Conservation (phyloP, 53 echinoderm and acorn worm genomes). For the Echinometra lucunter region DNA sequence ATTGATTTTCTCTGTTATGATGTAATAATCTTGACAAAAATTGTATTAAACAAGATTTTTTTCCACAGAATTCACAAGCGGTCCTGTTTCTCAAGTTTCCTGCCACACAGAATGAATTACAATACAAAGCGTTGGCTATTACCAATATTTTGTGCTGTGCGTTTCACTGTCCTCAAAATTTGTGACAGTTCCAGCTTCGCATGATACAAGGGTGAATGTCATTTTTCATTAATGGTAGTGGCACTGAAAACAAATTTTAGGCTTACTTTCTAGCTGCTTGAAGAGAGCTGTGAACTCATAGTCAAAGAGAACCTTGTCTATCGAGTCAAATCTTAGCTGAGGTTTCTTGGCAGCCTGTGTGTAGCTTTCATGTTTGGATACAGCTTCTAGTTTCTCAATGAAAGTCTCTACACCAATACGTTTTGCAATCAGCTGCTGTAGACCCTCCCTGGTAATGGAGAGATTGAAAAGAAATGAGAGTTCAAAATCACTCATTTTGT, state of each 20-base stretch:
- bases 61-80: no score
- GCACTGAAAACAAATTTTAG: background rate
- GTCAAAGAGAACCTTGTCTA: conserved; percentile 89
- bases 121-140: no score
- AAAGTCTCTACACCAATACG: conserved; percentile 91
- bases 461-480: background rate
- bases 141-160: no score
- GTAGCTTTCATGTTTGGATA: conserved; percentile 92
- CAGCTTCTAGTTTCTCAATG: conserved; percentile 88
- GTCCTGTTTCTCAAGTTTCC: no score
- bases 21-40: no score
- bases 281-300: conserved; percentile 97
- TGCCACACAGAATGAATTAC: no score
- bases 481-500: background rate
- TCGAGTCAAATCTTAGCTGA: conserved; percentile 82
- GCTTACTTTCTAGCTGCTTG: conserved; percentile 93
- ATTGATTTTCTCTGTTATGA: no score
- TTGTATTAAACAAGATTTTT: no score
- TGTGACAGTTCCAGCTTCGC: no score
- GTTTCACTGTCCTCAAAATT: no score
- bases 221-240: no score
- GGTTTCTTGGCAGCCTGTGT: conserved; percentile 95
- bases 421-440: conserved; percentile 91
- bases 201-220: no score
- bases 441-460: conserved; percentile 76